Percentiles rank a stretch among this genome's conserved stretches.
Evolutionary conservation across 2,797 vertebrate genomes (phyloP).

Genomic region (Masticophis lateralis): DNA sequence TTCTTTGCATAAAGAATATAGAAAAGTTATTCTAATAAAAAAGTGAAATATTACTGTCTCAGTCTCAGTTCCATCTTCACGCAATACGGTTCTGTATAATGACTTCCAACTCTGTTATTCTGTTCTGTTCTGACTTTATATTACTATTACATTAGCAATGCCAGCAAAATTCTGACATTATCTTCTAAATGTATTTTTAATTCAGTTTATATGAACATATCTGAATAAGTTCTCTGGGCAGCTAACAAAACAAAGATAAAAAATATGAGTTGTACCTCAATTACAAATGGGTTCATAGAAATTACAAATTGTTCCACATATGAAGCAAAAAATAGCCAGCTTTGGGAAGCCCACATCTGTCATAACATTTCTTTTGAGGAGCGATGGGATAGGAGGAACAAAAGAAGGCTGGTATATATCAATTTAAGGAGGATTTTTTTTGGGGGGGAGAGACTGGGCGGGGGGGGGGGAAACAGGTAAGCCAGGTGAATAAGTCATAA

Average conservation of each 20-base stretch:
- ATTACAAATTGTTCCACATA: neutral
- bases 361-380: neutral
- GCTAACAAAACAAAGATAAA: neutral
- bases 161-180: slow-evolving; percentile 65
- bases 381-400: neutral
- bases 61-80: slow-evolving; percentile 67
- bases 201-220: neutral
- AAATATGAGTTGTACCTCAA: neutral
- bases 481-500: neutral
- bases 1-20: slow-evolving; percentile 62
- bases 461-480: neutral
- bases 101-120: slow-evolving; percentile 51
- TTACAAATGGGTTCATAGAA: neutral
- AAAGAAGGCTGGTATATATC: neutral
- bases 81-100: slow-evolving; percentile 68
- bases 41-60: slow-evolving; percentile 72
- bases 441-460: neutral
- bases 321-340: neutral
- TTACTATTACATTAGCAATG: slow-evolving; percentile 70
- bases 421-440: neutral
- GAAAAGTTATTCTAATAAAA: slow-evolving; percentile 67
- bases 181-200: slow-evolving; percentile 37
- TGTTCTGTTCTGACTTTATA: slow-evolving; percentile 32
- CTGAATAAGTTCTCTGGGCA: neutral
- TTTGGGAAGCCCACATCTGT: neutral